Conservation (phyloP, 2,888 invertebrate genomes). For the Aporophyla lueneburgensis region DNA sequence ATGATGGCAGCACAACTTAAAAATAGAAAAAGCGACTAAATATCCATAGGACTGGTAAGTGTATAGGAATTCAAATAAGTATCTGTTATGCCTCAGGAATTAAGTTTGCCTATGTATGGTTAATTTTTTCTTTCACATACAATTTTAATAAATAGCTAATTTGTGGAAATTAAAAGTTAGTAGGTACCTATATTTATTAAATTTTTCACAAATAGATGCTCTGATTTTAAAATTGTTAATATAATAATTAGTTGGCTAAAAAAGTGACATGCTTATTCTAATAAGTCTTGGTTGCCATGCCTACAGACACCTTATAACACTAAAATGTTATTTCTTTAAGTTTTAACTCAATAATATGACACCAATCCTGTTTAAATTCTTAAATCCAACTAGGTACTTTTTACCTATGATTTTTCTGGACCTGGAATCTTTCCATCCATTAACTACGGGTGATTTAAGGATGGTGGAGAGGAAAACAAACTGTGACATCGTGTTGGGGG, state of each 20-base stretch:
- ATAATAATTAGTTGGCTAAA: conserved; percentile 1
- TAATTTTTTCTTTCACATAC: no score
- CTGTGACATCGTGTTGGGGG: no score
- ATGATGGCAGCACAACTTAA: not conserved
- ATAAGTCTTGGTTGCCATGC: conserved; percentile 40
- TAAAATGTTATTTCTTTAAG: conserved; percentile 2
- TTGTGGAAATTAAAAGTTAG: not conserved
- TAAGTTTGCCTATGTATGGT: no score
- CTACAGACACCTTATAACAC: conserved; percentile 23
- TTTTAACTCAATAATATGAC: not conserved
- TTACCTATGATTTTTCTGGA: no score
- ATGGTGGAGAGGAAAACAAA: no score
- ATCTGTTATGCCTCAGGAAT: no score
- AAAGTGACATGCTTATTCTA: conserved; percentile 9
- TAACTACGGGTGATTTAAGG: no score
- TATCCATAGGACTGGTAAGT: not conserved
- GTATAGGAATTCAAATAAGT: not conserved
- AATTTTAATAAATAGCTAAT: no score
- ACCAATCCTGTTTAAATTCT: not conserved
- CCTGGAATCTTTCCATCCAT: no score
- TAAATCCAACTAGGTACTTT: not conserved
- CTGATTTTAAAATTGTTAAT: conserved; percentile 7
- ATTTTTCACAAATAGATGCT: not conserved
- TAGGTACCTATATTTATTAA: not conserved
- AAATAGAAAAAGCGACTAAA: not conserved